Base-by-base conservation (phyloP, 2,797 vertebrate species). In the Malurus splendens region DNA sequence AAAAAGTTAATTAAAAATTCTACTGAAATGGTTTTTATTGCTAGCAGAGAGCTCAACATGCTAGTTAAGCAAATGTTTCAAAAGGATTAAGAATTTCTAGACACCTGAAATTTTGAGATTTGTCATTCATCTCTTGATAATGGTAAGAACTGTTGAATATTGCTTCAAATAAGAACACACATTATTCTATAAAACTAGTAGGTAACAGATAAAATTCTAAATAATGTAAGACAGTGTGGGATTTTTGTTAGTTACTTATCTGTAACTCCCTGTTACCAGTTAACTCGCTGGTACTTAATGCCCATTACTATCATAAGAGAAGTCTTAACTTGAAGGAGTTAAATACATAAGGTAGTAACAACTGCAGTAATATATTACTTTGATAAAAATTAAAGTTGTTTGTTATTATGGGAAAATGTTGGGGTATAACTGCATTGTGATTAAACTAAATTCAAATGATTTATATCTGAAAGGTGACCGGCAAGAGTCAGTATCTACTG, bases 391-490 rank as follows among this genome's bases (percentile, higher is more conserved):
- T 81, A 57, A 83, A 86, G 87, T 91, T 94, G 66, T 85, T 94
- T 97, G 91, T 92, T 96, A 66, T 95, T 92, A 83, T 79, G 90
- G 82, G 89, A 90, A 96, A 90, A 85, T 96, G 93, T 89, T 92
- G 95, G 65, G 72, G 51, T 92, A 82, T 94, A 91, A 95, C 87
- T 96, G 94, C 94, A 92, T 72, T 96, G 81, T 97, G 91, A 96
- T 97, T 96, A 96, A 97, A 97, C 97, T 97, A 93, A 97, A 97
- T 96, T 95, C 95, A 96, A 97, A 97, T 96, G 98, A 91, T 99
- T 99, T 99, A 97, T 99, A 98, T 99, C 98, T 99, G 96, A 97
- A 99, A 99, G 99, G 99, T 99, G 97, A 97, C 98, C 97, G 98
- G 98, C 98, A 99, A 98, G 98, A 98, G 98, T 98, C 98, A 98